Percentiles rank a stretch among this genome's conserved stretches.
Conservation (phyloP, 2,888 invertebrate species). For the Melitaea athalia region DNA sequence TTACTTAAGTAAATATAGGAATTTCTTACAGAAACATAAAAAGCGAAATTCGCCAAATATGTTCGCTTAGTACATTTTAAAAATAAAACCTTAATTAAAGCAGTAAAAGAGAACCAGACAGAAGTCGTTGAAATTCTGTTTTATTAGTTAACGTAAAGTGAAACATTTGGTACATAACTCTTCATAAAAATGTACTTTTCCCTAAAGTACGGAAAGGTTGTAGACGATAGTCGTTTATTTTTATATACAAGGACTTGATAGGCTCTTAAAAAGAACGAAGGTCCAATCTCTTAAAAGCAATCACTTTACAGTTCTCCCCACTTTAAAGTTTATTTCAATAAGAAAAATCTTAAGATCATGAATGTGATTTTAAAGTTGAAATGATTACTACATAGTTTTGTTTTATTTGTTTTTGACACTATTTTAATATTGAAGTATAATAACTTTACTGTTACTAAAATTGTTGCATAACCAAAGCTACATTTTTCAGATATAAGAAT, state of each 20-base stretch:
- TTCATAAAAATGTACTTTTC: slow-evolving; percentile 14
- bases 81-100: neutral
- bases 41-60: too few relatives aligned
- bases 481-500: too few relatives aligned
- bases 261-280: slow-evolving; percentile 30
- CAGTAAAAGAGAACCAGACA: neutral
- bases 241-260: slow-evolving; percentile 28
- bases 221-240: slow-evolving; percentile 30
- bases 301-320: slow-evolving; percentile 17
- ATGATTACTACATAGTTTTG: neutral
- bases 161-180: slow-evolving; percentile 1
- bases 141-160: neutral
- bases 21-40: too few relatives aligned
- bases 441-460: neutral
- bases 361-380: neutral
- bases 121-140: neutral
- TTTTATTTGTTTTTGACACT: neutral
- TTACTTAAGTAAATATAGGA: too few relatives aligned
- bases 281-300: slow-evolving; percentile 32
- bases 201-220: neutral
- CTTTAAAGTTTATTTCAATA: slow-evolving; percentile 20
- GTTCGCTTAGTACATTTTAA: too few relatives aligned
- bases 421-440: neutral
- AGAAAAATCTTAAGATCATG: neutral
- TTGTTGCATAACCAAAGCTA: neutral